Base-by-base conservation (phyloP, 2,113 vertebrate species). In the Plestiodon gilberti region DNA sequence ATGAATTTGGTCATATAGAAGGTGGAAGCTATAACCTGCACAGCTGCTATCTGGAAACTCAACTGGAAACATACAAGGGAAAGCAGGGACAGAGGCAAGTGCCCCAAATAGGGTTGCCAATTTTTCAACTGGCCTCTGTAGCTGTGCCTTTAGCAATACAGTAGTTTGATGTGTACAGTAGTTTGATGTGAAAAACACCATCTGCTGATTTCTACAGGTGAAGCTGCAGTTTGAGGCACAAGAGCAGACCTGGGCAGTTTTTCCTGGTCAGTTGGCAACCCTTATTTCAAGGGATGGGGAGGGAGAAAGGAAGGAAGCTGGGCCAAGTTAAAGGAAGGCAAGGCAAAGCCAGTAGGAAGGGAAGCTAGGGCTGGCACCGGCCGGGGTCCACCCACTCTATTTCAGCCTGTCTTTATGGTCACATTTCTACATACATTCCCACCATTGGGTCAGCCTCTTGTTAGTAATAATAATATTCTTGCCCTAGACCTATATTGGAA, bases 401-500 rank as follows among this genome's bases (percentile, higher is more conserved):
- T 48, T 48, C 43, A 48, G 4, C 55, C 55, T 57, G 55, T 48
- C 55, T 57, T 57, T 57, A 14, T 57, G 55, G 55, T 17, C 78
- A 10, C 38, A 65, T 40, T 43, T 28, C 2, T n/a, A 30, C 43
- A 33, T 15, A 52, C 28, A 6, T 20, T n/a, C 18, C 25, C 35
- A 33, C 33, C 23, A 35, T 71, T 40, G 59, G 59, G 8, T 33
- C 28, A 4, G 7, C 35, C 59, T 74, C 25, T 43, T 61, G 62
- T 33, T 35, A 18, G 43, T 62, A 40, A 64, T 62, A 65, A 61
- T 15, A 15, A 83, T 43, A 64, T 74, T 74, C 25, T 61, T 81
- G 25, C 11, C 70, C n/a, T 1, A 97, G 97, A 97, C 97, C 0
- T 97, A 97, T 87, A 97, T 97, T 0, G 97, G 97, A 65, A 96